Conservation (phyloP, 64 coral and sea anemone genomes). For the Trachythela sp. region DNA sequence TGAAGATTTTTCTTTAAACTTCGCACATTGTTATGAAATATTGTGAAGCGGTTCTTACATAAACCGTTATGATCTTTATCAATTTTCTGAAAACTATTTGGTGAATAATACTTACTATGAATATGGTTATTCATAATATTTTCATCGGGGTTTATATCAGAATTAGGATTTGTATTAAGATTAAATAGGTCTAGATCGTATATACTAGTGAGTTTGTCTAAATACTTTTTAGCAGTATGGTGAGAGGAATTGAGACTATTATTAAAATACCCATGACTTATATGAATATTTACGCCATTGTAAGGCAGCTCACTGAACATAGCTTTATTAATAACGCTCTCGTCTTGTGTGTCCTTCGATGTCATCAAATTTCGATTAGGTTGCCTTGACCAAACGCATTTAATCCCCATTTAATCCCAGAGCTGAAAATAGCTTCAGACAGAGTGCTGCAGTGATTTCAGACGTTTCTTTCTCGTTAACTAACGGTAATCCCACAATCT, state of each 20-base stretch:
- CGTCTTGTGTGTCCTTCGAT: no score
- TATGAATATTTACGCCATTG: neutral
- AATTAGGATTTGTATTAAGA: constrained; percentile 5
- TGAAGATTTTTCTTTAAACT: constrained; percentile 11
- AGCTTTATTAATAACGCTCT: no score
- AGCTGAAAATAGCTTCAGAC: no score
- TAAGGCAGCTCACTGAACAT: neutral
- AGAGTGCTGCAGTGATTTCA: no score
- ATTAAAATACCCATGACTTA: neutral
- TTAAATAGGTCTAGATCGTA: constrained; percentile 22
- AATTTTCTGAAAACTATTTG: neutral
- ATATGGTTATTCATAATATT: neutral
- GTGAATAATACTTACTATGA: neutral
- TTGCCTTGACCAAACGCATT: no score
- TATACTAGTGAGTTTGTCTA: neutral
- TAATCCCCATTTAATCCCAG: no score
- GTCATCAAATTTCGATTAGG: no score
- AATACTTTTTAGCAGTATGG: neutral
- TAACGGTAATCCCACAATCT: no score
- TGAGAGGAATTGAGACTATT: neutral
- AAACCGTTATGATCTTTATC: neutral
- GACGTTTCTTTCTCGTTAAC: no score
- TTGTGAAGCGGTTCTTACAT: neutral
- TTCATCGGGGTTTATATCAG: constrained; percentile 11
- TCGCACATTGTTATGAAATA: neutral